Evolutionary conservation across 1,140 invertebrate genomes (phyloP), one percentile per base, ranked within the genome.

Genomic region (Liolophura sinensis): DNA sequence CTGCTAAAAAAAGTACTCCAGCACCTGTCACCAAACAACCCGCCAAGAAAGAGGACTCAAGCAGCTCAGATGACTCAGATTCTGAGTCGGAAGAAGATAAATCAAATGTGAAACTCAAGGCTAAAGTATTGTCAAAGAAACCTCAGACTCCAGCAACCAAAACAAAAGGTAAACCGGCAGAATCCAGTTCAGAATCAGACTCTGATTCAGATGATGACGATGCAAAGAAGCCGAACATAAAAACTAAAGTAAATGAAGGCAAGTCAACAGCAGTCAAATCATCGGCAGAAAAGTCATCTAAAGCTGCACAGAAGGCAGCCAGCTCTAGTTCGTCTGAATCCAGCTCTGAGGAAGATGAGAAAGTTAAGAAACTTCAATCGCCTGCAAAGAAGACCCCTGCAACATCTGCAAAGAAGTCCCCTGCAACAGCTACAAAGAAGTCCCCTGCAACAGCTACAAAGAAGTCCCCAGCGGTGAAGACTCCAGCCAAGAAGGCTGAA

Each of bases 81-180:
- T 52, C 49, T 59, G 51, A 54, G 52, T 62, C 60, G 25, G 47
- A 50, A 22, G 64, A 66, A 46, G 59, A 67, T 16, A 64, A 67
- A 25, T 40, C 31, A 40, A 3, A 40, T 5, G 31, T 3, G 31
- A 40, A 40, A 40, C 31, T 9, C 31, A 40, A 40, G 9, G 9
- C 31, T 40, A 40, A 40, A 40, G 31, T 40, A 9, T 40, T 40
- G 31, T 40, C 31, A 40, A 40, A 40, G 31, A 40, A 40, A 40
- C 31, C 31, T 9, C 31, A 40, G 31, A 40, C 31, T 5, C 31
- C 31, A 40, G 31, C 31, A 40, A 9, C 31, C 31, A 58, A 58
- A 58, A 22, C 18, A 22, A 31, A 58, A 6, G n/a, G 24, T 5
- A 24, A 5, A 12, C 3, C 51, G 12, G 24, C 18, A 54, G 27